phyloP scores from a whole-genome alignment of 2,888 invertebrate genomes.

The Heliconius ismenius region DNA sequence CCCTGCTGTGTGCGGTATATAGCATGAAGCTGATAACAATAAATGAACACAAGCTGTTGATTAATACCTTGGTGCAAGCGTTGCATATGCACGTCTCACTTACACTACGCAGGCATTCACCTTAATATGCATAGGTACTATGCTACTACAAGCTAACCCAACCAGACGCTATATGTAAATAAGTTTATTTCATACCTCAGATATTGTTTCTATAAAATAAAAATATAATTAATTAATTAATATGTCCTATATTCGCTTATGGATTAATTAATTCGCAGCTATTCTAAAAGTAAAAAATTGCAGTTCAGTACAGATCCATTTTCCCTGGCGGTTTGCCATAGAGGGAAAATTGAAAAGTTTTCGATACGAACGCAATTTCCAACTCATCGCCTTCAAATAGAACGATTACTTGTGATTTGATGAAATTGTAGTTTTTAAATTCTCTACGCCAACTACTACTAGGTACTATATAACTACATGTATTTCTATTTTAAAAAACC shows the following conservation, averaged over 20 bases:
- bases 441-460: neutral
- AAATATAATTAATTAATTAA: neutral
- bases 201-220: neutral
- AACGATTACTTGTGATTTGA: constrained; percentile 44
- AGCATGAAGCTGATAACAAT: too few species aligned
- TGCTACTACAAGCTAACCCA: too few species aligned
- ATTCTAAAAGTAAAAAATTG: constrained; percentile 22
- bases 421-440: constrained; percentile 12
- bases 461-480: neutral
- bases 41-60: too few species aligned
- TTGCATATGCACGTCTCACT: too few species aligned
- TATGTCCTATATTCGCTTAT: neutral
- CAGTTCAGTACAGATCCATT: constrained; percentile 32
- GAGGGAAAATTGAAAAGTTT: constrained; percentile 51
- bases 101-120: too few species aligned
- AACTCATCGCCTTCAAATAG: constrained; percentile 47
- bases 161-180: neutral
- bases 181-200: neutral
- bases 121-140: too few species aligned
- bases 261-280: constrained; percentile 8
- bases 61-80: too few species aligned
- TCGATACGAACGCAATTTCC: constrained; percentile 50
- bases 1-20: too few species aligned
- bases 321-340: constrained; percentile 35
- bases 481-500: too few species aligned